phyloP scores from a whole-genome alignment of 2,797 vertebrate species.

The Coreius guichenoti region DNA sequence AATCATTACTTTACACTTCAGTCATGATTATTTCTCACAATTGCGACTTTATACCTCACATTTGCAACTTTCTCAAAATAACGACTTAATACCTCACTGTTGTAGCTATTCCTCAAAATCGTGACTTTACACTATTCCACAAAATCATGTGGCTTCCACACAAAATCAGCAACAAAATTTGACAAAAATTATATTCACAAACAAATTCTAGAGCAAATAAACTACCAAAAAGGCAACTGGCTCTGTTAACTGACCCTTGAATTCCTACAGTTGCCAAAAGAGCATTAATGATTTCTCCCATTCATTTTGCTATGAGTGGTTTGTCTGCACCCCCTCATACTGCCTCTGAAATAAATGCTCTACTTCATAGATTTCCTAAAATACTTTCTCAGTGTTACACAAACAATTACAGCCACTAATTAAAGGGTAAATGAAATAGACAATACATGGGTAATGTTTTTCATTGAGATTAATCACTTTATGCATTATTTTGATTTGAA shows the following conservation, averaged over 20 bases:
- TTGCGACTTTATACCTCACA: background rate
- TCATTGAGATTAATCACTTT: background rate
- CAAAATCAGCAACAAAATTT: background rate
- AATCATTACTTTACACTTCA: background rate
- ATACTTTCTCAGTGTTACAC: background rate
- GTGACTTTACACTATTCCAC: background rate
- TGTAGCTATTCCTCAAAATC: background rate
- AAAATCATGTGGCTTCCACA: background rate
- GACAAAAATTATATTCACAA: background rate
- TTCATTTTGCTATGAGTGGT: background rate
- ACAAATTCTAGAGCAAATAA: background rate
- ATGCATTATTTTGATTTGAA: background rate
- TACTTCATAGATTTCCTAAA: conserved; percentile 9
- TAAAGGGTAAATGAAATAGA: background rate
- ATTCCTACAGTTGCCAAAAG: background rate
- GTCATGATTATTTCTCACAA: background rate
- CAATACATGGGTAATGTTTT: conserved; percentile 1
- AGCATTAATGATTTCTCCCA: background rate
- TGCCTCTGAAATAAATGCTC: background rate
- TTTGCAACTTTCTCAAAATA: background rate
- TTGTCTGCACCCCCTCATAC: background rate
- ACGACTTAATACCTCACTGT: background rate
- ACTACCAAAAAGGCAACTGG: background rate
- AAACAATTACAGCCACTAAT: conserved; percentile 4
- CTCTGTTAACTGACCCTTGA: background rate